Base-by-base conservation (phyloP, 2,888 invertebrate species). In the Halictus quadricinctus region DNA sequence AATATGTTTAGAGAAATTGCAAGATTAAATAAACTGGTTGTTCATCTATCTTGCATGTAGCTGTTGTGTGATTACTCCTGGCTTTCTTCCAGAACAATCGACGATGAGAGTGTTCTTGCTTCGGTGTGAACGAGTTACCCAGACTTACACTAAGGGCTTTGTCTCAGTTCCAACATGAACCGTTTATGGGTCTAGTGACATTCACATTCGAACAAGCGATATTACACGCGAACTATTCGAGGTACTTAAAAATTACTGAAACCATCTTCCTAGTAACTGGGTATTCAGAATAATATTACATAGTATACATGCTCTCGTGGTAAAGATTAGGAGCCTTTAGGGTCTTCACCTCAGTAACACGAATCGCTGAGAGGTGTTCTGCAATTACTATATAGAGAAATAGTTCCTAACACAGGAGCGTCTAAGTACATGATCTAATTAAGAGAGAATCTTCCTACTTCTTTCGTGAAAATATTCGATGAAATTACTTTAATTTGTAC, bases 281-380 rank as follows among this genome's bases (percentile, higher is more conserved):
- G 41, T 43, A n/a, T 70, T 43, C 21, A n/a, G n/a, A 43, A n/a
- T 70, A 70, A 70, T 6, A 18, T 41, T 41, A 70, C n/a, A 43
- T n/a, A 70, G 41, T n/a, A 12, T 21, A 41, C 36, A 21, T 70
- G 43, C n/a, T 70, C 43, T 43, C n/a, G 70, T 70, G 70, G 70
- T 43, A 43, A 70, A 70, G 70, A 43, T 70, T 73, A 50, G 73
- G 48, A 73, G 48, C 21, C 25, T 73, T 50, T 73, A 50, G 73
- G 43, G 21, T 76, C 76, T 43, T 70, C 70, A 70, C 43, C 70
- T 43, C n/a, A 70, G 70, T 70, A 70, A 70, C 70, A 70, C 70
- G 70, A 70, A 70, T 70, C 70, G 43, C 43, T 70, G 70, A 43
- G 70, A 70, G 70, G 70, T 70, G 70, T 70, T 70, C 43, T 43